A percentile compares a stretch with the other conserved stretches of the same genome.
Conservation (phyloP, 2,113 vertebrate genomes). For the Sylvicapra grimmia region DNA sequence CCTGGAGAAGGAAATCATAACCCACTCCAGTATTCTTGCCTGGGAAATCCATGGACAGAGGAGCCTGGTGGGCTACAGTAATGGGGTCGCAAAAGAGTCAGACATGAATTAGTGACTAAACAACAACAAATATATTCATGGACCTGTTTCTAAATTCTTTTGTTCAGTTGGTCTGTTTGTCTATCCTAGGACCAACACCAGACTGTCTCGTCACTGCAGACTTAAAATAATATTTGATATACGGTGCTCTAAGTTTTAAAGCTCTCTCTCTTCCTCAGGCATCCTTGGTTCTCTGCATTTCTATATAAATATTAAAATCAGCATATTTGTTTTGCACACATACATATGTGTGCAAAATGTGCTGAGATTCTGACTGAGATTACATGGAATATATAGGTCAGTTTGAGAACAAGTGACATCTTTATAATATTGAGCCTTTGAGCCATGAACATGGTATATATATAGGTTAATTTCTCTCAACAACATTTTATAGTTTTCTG, state of each 20-base stretch:
- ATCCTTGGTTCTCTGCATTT: background rate
- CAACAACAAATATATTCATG: background rate
- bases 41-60: background rate
- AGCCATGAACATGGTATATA: background rate
- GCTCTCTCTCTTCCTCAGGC: background rate
- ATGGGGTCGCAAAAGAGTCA: background rate
- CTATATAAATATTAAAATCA: background rate
- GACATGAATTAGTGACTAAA: background rate
- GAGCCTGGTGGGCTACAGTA: background rate
- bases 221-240: background rate
- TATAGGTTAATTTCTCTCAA: background rate
- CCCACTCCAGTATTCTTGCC: background rate
- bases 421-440: background rate
- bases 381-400: background rate
- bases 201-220: background rate
- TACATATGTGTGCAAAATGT: background rate
- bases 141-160: background rate
- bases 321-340: background rate
- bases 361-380: background rate
- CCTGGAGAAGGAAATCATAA: background rate
- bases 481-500: background rate
- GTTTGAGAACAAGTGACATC: background rate
- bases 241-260: background rate
- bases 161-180: background rate
- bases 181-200: background rate